phyloP scores from a whole-genome alignment of 2,113 vertebrate genomes.

The Lampris megalopsis region DNA sequence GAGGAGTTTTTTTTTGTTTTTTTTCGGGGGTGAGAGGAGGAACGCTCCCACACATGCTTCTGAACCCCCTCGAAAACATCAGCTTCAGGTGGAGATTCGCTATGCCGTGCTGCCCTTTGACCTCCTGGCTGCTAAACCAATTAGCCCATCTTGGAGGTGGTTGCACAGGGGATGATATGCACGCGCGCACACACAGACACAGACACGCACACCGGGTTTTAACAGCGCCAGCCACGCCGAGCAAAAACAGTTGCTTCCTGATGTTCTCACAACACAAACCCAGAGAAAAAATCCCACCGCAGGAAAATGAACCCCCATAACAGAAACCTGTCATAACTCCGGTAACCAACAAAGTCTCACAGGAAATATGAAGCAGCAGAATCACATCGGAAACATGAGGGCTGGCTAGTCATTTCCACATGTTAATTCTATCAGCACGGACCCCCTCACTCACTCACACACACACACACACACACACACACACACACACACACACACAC shows the following conservation, averaged over 20 bases:
- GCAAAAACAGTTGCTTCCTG: conserved; percentile 35
- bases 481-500: conserved; percentile 32
- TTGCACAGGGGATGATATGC: conserved; percentile 72
- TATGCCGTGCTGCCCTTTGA: conserved; percentile 82
- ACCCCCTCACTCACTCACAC: conserved; percentile 53
- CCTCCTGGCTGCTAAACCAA: conserved; percentile 85
- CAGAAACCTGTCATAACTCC: conserved; percentile 74
- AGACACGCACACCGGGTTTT: conserved; percentile 31
- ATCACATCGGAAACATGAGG: conserved; percentile 72
- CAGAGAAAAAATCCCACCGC: conserved; percentile 49
- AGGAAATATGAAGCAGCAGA: conserved; percentile 73
- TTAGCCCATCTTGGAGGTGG: conserved; percentile 83
- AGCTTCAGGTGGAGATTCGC: conserved; percentile 83
- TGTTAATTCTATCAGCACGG: conserved; percentile 81
- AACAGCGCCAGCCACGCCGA: conserved; percentile 25
- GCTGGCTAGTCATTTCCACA: conserved; percentile 78
- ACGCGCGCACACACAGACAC: conserved; percentile 54
- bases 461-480: conserved; percentile 20
- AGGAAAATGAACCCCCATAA: conserved; percentile 71
- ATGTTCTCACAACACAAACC: conserved; percentile 15
- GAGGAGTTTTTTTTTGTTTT: conserved; percentile 16
- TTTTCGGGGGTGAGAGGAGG: conserved; percentile 45
- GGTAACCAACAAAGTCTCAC: conserved; percentile 64
- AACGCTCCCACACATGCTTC: conserved; percentile 77
- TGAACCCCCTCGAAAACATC: conserved; percentile 77